Base-by-base conservation (phyloP, 2,888 invertebrate genomes). In the Rhynchonema sp. region DNA sequence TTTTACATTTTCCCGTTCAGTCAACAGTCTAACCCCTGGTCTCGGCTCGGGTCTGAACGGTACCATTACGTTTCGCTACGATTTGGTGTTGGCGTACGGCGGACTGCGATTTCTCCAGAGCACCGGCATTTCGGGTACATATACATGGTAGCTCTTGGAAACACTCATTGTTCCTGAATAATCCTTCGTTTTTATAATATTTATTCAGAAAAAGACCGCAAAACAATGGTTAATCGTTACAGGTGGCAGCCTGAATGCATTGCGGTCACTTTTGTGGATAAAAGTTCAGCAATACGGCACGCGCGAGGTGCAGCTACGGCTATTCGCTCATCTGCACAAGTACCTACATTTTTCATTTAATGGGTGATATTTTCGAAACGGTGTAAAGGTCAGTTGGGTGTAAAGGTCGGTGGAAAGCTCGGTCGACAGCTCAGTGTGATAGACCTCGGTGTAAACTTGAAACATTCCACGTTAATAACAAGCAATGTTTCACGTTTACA, bases 241-340 rank as follows among this genome's bases (percentile, higher is more conserved):
- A 60, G 89, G 87, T 85, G 94, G 94, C 1, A 76, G 91, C 55
- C 77, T 94, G 46, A 91, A 90, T 75, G 92, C 91, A 75, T 69
- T 88, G 22, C 80, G 92, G 55, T 84, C 85, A 0, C 87, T 88
- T 71, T 76, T 94, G 1, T 94, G 94, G 94, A 91, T 94, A 67
- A 81, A 82, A 69, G 85, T 94, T 53, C 88, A 91, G 68, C 94
- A 94, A 73, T 94, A 86, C 72, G 91, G 91, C 1, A 88, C 89
- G 17, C 80, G 89, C 62, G 87, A 90, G 76, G 82, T 90, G 60
- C 86, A 91, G 79, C 80, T 89, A 62, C 84, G 85, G 71, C 77
- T 90, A 38, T 90, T 86, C 74, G 79, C 82, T 55, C 92, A 94
- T 75, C 80, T 94, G 23, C 94, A 94, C 74, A 80, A 70, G 75